Percentiles rank a stretch among this genome's conserved stretches.
phyloP scores from a whole-genome alignment of 2,888 invertebrate species.

The Stenoptilia bipunctidactyla region DNA sequence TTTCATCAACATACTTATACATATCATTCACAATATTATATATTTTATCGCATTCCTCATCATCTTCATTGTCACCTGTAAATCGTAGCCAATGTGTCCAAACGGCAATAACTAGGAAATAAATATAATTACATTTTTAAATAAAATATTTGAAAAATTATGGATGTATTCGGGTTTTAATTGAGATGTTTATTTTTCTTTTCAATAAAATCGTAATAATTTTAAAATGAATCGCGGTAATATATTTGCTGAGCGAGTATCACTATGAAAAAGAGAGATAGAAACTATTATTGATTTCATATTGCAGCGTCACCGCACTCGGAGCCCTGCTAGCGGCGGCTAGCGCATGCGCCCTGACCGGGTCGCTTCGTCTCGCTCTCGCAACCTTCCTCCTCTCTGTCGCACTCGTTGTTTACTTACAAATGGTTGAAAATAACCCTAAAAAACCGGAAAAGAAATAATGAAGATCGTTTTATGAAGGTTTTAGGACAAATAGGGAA shows the following conservation, averaged over 20 bases:
- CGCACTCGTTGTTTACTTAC: slow-evolving; percentile 31
- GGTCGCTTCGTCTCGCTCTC: slow-evolving; percentile 50
- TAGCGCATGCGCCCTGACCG: slow-evolving; percentile 42
- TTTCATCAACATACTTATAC: not conserved
- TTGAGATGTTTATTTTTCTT: too few species aligned
- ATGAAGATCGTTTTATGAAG: too few species aligned
- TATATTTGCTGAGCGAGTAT: too few species aligned
- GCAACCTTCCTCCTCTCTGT: slow-evolving; percentile 43
- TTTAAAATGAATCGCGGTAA: too few species aligned
- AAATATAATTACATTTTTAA: too few species aligned
- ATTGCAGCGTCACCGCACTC: slow-evolving; percentile 33
- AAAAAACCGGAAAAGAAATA: not conserved
- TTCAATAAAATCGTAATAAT: too few species aligned
- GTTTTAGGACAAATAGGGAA: too few species aligned
- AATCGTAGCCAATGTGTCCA: not conserved
- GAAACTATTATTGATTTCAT: too few species aligned
- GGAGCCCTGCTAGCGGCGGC: slow-evolving; percentile 38
- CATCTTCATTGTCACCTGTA: not conserved
- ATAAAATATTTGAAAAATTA: too few species aligned
- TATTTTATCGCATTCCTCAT: not conserved
- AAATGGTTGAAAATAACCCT: slow-evolving; percentile 6
- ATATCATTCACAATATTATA: not conserved
- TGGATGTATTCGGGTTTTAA: too few species aligned
- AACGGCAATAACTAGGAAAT: not conserved
- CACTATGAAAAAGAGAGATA: too few species aligned